Base-by-base conservation (phyloP, 1,140 invertebrate genomes). In the Agrilus planipennis region DNA sequence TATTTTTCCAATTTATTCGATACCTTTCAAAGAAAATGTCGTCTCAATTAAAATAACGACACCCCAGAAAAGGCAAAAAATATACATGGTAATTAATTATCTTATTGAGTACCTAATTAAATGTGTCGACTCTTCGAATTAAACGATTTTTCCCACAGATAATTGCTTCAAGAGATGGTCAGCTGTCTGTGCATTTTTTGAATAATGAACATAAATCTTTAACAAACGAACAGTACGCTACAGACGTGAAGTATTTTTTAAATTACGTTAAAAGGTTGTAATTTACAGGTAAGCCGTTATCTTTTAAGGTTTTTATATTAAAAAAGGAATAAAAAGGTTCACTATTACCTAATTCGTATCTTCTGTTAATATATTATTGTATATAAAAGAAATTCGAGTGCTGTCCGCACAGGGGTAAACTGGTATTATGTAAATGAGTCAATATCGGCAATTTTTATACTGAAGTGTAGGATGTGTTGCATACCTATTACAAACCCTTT, bases 211-310 rank as follows among this genome's bases (percentile, higher is more conserved):
- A 57, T 40, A 46, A 46, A 10, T 41, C 43, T 41, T 35, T 53
- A 50, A 29, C 21, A 15, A 15, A 37, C 2, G 30, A 53, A 32
- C 30, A 37, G 4, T 56, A 50, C 43, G 34, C 52, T 14, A 32
- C 49, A 27, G 46, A 60, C 23, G 22, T 54, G 9, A 46, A 45
- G 16, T 53, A 46, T 31, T 60, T 61, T 48, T 48, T 54, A 15
- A 54, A 53, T 42, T 61, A 58, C 34, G 52, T 57, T 29, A 51
- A 47, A 46, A 53, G 55, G 46, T 52, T 60, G 29, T 58, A 50
- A 49, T 23, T n/a, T n/a, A n/a, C n/a, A n/a, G n/a, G n/a, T n/a
- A n/a, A n/a, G n/a, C n/a, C n/a, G n/a, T n/a, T n/a, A n/a, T n/a
- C n/a, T n/a, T n/a, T n/a, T n/a, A n/a, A n/a, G n/a, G n/a, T n/a